phyloP scores from a whole-genome alignment of 2,797 vertebrate species.

The Rhabdomys pumilio region DNA sequence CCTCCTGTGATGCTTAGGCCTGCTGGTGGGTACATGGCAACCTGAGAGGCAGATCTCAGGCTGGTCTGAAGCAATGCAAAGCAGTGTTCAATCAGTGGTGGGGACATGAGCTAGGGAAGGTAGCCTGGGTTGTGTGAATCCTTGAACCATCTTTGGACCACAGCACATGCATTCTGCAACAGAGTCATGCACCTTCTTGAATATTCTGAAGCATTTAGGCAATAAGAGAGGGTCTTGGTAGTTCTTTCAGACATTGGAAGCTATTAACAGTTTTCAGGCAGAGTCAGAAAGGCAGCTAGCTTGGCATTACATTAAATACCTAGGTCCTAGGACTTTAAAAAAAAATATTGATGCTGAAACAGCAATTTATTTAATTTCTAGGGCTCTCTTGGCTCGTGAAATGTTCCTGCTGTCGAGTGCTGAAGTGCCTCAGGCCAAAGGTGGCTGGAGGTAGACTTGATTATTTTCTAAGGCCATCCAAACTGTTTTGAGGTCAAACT shows the following conservation, averaged over 20 bases:
- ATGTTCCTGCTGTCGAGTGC: constrained; percentile 22
- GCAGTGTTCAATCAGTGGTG: background rate
- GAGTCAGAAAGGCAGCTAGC: constrained; percentile 44
- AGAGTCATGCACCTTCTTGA: background rate
- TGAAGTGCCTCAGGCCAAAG: constrained; percentile 50
- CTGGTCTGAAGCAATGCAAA: constrained; percentile 25
- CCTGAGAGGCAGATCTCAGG: background rate
- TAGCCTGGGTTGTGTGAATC: fast-evolving
- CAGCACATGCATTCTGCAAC: background rate
- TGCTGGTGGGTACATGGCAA: background rate
- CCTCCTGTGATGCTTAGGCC: background rate
- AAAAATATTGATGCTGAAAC: constrained; percentile 69
- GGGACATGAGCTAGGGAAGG: background rate
- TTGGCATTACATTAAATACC: constrained; percentile 74
- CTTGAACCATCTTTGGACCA: background rate
- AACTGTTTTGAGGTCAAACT: constrained; percentile 34
- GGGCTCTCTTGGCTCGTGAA: constrained; percentile 62
- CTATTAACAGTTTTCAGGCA: constrained; percentile 56
- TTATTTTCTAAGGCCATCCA: constrained; percentile 55
- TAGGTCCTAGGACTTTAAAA: constrained; percentile 33
- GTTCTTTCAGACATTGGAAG: constrained; percentile 16
- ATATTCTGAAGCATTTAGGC: background rate
- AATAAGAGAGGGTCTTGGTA: background rate
- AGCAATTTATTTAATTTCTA: constrained; percentile 64
- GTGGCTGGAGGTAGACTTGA: background rate